Evolutionary conservation across 2,113 vertebrate genomes (phyloP).

Genomic region (Gymnocephalus cernua): DNA sequence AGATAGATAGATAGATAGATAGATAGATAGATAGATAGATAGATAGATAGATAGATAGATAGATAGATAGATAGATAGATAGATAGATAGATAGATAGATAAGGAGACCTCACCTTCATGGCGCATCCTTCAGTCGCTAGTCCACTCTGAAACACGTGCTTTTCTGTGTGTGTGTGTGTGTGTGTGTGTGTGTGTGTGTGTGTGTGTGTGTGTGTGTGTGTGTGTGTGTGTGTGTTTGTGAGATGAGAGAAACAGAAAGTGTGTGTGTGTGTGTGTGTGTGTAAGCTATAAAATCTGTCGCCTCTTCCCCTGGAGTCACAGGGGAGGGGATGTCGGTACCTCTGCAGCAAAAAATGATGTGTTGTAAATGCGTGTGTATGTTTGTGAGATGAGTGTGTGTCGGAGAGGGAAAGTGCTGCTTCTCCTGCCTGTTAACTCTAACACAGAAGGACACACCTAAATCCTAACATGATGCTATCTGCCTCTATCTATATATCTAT

Average conservation of each 20-base stretch:
- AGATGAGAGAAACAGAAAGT: too few relatives aligned
- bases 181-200: background rate
- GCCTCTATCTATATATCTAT: constrained; percentile 29
- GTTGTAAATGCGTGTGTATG: constrained; percentile 50
- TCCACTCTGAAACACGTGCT: constrained; percentile 62
- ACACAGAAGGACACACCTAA: constrained; percentile 43
- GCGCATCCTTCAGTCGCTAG: constrained; percentile 42
- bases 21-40: background rate
- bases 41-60: background rate
- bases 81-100: background rate
- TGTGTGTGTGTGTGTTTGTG: constrained; percentile 9
- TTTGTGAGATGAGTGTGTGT: constrained; percentile 31
- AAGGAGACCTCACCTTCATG: constrained; percentile 77
- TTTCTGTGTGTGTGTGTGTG: constrained; percentile 31
- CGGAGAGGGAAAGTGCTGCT: constrained; percentile 37
- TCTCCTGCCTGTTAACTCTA: constrained; percentile 44
- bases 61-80: too few relatives aligned
- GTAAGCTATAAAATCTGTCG: constrained; percentile 37
- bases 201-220: constrained; percentile 1
- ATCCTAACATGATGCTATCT: constrained; percentile 32
- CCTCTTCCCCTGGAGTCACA: constrained; percentile 50
- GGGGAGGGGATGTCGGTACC: constrained; percentile 38
- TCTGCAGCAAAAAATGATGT: constrained; percentile 41
- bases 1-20: constrained; percentile 7
- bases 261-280: constrained; percentile 7